Conservation (phyloP, 1,140 invertebrate species). For the Drosophila grimshawi region DNA sequence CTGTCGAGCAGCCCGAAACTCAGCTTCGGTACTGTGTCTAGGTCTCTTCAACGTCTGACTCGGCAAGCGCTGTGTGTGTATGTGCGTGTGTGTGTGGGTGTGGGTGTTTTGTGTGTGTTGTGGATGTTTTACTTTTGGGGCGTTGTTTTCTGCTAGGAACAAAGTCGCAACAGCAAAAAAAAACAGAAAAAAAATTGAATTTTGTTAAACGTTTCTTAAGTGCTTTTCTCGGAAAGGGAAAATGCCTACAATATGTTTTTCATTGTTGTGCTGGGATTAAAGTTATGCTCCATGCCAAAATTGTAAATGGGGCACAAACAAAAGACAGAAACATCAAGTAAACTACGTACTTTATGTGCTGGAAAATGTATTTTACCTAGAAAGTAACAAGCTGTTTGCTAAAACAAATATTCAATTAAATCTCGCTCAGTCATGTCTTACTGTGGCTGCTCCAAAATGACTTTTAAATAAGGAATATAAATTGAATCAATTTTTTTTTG, state of each 20-base stretch:
- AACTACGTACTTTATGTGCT: too few relatives aligned
- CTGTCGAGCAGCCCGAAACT: conserved; percentile 49
- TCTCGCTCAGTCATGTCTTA: neutral
- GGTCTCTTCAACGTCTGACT: conserved; percentile 48
- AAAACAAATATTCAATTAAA: neutral
- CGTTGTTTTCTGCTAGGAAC: conserved; percentile 69
- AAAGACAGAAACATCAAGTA: neutral
- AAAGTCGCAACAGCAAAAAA: conserved; percentile 30
- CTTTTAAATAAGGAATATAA: conserved; percentile 1
- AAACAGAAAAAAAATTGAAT: conserved; percentile 56
- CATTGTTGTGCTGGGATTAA: conserved; percentile 19
- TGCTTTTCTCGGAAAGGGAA: conserved; percentile 36
- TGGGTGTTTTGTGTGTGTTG: conserved; percentile 32
- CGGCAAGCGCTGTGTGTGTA: conserved; percentile 37
- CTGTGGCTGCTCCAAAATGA: neutral
- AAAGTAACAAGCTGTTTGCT: neutral
- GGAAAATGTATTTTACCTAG: neutral
- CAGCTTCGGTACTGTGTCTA: conserved; percentile 46
- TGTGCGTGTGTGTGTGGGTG: conserved; percentile 19
- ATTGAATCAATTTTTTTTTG: conserved; percentile 20
- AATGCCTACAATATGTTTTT: conserved; percentile 65
- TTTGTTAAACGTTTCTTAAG: conserved; percentile 61
- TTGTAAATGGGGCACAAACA: neutral
- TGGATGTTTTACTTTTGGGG: conserved; percentile 66
- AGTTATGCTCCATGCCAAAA: neutral